Conservation (phyloP, 2,888 invertebrate species). For the Clivina fossor region DNA sequence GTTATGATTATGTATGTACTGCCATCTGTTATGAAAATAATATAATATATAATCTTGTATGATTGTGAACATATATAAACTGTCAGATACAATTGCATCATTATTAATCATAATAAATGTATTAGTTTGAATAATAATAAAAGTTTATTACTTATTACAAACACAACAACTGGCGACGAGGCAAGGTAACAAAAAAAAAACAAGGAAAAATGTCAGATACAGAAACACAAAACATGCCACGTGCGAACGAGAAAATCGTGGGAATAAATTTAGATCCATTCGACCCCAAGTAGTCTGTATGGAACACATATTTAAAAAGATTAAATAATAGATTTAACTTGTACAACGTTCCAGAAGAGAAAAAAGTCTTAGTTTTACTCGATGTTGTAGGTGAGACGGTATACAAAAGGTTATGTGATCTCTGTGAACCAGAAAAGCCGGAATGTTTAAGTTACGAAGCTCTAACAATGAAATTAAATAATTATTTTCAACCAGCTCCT, state of each 20-base stretch:
- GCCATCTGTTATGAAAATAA: too few species aligned
- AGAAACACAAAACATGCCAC: too few species aligned
- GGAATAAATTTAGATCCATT: not conserved
- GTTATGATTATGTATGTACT: too few species aligned
- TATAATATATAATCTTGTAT: too few species aligned
- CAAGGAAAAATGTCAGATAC: too few species aligned
- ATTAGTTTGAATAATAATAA: too few species aligned
- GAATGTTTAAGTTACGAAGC: not conserved
- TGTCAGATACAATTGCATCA: constrained; percentile 32
- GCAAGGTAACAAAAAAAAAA: too few species aligned
- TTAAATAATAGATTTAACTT: constrained; percentile 2
- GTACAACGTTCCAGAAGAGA: constrained; percentile 1
- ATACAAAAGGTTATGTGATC: constrained; percentile 5
- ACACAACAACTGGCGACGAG: too few species aligned
- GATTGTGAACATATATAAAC: too few species aligned
- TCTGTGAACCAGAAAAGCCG: constrained; percentile 1
- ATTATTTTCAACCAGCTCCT: constrained; percentile 2
- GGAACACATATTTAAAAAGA: constrained; percentile 1
- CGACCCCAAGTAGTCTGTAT: constrained; percentile 1
- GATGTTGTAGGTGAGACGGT: not conserved
- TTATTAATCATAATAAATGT: constrained; percentile 34
- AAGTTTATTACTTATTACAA: too few species aligned
- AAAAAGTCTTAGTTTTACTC: not conserved
- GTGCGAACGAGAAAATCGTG: too few species aligned
- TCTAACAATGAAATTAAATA: not conserved